Base-by-base conservation (phyloP, 2,888 invertebrate genomes). In the Conchocele bisecta region DNA sequence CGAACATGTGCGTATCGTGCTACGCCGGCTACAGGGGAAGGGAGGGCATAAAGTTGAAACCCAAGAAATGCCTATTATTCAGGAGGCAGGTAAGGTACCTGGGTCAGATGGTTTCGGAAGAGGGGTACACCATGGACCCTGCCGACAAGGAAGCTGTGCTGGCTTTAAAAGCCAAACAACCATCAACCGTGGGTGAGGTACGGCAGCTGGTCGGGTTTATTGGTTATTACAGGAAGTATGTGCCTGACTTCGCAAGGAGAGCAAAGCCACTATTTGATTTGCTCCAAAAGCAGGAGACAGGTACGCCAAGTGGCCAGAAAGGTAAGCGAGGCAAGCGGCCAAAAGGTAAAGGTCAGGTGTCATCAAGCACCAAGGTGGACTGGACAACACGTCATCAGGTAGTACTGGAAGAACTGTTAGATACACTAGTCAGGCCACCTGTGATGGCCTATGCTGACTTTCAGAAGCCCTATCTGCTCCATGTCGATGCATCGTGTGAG, bases 21-120 rank as follows among this genome's bases (percentile, higher is more conserved):
- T 81, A 7, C 6, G 48, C 39, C 35, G 79, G 17, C 48, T 78
- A 0, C 42, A 50, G 35, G 42, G 39, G 20, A 75, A 75, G 11
- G n/a, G n/a, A n/a, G n/a, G 71, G 75, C 20, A 56, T 78, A 3
- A 75, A 78, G 22, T 37, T 73, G 9, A 69, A 73, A 48, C 68
- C 72, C 3, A 11, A 15, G 1, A 81, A 76, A 46, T 82, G 81
- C 69, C 26, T 56, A 4, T 28, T 81, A 26, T 79, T 82, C 22
- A 56, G 35, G 29, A 31, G 63, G 20, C 20, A 75, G 29, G 82
- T 78, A 3, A 29, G 54, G 11, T 82, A 67, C 41, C 56, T 81
- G 15, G 75, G 82, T 31, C 71, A 76, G 20, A n/a, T 70, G 22
- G 70, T 76, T 2, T 57, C 66, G 2, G 54, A 59, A 13, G 48